Conservation (phyloP, 2,797 vertebrate genomes). For the Pteropus rufus region DNA sequence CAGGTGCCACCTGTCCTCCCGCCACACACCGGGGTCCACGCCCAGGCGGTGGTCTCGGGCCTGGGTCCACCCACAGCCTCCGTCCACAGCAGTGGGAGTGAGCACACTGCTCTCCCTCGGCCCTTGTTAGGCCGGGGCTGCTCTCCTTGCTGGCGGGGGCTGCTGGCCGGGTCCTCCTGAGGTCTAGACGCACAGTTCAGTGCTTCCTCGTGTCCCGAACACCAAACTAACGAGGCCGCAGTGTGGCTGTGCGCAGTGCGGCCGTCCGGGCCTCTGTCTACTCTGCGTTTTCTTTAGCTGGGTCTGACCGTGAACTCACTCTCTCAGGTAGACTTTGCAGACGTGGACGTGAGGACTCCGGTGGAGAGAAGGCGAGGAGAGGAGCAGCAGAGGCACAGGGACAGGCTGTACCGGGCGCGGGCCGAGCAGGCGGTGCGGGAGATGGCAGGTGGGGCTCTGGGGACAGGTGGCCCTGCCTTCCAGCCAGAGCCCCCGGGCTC, state of each 20-base stretch:
- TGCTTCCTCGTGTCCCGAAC: too few relatives aligned
- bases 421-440: conserved; percentile 87
- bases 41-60: not conserved
- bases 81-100: accelerated
- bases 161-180: accelerated
- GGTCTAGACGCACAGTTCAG: accelerated
- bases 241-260: too few relatives aligned
- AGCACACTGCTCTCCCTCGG: too few relatives aligned
- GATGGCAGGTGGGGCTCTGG: conserved; percentile 87
- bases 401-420: conserved; percentile 89
- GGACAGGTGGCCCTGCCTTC: too few relatives aligned
- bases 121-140: too few relatives aligned
- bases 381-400: conserved; percentile 88
- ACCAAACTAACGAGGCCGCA: too few relatives aligned
- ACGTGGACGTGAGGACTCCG: conserved; percentile 86
- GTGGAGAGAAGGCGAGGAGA: conserved; percentile 90
- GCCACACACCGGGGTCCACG: accelerated
- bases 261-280: not conserved
- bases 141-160: accelerated
- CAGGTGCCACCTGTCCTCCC: not conserved
- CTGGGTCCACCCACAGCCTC: not conserved
- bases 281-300: not conserved
- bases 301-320: not conserved
- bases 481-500: not conserved
- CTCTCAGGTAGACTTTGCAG: conserved; percentile 93